Evolutionary conservation across 2,797 vertebrate genomes (phyloP).

Genomic region (Graptemys geographica): DNA sequence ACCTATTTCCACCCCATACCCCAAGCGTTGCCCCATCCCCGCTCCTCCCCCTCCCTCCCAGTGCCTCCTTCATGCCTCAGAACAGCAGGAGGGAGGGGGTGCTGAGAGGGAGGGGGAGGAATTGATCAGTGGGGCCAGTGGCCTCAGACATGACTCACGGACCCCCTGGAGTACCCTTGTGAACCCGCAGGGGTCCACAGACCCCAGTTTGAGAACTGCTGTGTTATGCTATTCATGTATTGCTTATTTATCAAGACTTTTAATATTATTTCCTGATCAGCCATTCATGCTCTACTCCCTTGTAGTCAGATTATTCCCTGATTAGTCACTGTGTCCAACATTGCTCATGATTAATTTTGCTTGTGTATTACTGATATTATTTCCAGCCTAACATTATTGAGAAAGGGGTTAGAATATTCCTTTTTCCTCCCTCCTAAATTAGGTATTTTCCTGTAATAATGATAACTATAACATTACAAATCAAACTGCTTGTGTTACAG

Average conservation of each 20-base stretch:
- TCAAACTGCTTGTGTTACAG: background rate
- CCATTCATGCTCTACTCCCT: background rate
- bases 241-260: slow-evolving; percentile 23
- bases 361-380: background rate
- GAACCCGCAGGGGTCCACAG: no score
- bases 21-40: no score
- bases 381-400: slow-evolving; percentile 1
- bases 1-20: no score
- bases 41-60: no score
- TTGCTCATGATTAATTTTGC: background rate
- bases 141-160: no score
- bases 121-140: no score
- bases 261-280: background rate
- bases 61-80: no score
- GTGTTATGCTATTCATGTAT: slow-evolving; percentile 21
- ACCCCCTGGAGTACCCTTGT: no score
- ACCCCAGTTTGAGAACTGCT: no score
- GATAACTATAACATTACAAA: background rate
- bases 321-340: background rate
- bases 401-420: background rate
- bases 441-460: background rate
- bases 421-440: background rate
- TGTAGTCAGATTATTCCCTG: slow-evolving; percentile 26
- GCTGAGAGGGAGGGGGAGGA: no score
- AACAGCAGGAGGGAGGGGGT: no score